phyloP scores from a whole-genome alignment of 2,888 invertebrate genomes.

The Laothoe populi region DNA sequence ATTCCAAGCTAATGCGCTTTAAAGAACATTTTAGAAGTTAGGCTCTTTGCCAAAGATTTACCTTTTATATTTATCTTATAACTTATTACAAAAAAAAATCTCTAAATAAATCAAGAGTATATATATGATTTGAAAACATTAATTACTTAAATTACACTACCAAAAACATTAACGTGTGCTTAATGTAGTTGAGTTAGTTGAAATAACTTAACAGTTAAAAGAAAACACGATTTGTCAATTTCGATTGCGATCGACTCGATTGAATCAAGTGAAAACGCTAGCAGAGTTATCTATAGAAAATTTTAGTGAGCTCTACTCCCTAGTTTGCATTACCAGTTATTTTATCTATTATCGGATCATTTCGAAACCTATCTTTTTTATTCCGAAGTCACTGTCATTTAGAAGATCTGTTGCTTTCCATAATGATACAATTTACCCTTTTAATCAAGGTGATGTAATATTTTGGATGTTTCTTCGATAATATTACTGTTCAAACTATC shows the following conservation, averaged over 20 bases:
- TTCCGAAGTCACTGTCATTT: neutral
- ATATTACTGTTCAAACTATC: no score
- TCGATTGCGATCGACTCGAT: slow-evolving; percentile 13
- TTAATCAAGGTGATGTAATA: no score
- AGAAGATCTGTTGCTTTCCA: neutral
- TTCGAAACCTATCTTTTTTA: neutral
- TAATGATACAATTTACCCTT: no score
- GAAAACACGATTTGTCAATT: slow-evolving; percentile 4
- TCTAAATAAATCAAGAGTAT: no score
- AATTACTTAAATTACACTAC: no score
- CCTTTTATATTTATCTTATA: no score
- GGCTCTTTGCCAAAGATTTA: no score
- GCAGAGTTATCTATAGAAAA: slow-evolving; percentile 4
- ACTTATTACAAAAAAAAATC: no score
- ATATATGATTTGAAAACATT: no score
- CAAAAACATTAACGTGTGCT: no score
- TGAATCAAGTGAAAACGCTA: slow-evolving; percentile 10
- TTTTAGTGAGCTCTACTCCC: neutral
- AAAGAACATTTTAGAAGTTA: no score
- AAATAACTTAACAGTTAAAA: neutral
- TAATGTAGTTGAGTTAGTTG: neutral
- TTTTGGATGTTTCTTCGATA: no score
- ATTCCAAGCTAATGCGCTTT: neutral
- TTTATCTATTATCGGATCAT: slow-evolving; percentile 12
- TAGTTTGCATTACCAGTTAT: neutral